Base-by-base conservation (phyloP, 2,888 invertebrate genomes). In the Netelia fuscicornis region DNA sequence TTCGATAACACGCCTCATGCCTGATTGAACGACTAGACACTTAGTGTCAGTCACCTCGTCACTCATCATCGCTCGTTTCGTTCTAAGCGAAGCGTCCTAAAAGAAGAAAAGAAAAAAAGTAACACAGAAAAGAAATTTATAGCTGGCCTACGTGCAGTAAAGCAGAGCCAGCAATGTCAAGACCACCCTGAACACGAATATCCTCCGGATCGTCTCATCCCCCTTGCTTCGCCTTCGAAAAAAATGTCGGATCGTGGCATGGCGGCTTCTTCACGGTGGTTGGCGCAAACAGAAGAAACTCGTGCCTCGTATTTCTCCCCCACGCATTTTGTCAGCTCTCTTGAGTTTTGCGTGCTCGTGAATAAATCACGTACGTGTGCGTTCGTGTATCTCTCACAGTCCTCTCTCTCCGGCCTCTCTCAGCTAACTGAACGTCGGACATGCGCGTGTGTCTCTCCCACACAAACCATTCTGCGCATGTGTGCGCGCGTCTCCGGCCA, bases 101-200 rank as follows among this genome's bases (percentile, higher is more conserved):
- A 10, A 13, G 13, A 13, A 48, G 10, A 17, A 65, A 8, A 37
- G 11, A 54, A 48, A 6, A 58, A 9, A 56, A 56, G 13, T n/a
- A 56, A 56, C 2, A 20, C 5, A 52, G 1, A 52, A 52, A 54
- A 54, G 13, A n/a, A 5, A 37, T 37, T 37, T 37, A 37, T 6
- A 6, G 37, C 37, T 13, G 13, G 48, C 48, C 13, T 48, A 48
- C 48, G 25, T n/a, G 20, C 30, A 79, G 11, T 13, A 70, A 71
- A 9, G 10, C 10, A 13, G 70, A 17, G 54, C n/a, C 54, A 17
- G 62, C 48, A 13, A 42, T 23, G 62, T 60, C 37, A 54, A 65
- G 82, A 72, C 82, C 77, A 82, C 82, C 82, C 77, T 72, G 58
- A 82, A 77, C 72, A 72, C 52, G 23, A 60, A 72, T 48, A 72